Conservation (phyloP, 1,140 invertebrate genomes). For the Drosophila azteca region DNA sequence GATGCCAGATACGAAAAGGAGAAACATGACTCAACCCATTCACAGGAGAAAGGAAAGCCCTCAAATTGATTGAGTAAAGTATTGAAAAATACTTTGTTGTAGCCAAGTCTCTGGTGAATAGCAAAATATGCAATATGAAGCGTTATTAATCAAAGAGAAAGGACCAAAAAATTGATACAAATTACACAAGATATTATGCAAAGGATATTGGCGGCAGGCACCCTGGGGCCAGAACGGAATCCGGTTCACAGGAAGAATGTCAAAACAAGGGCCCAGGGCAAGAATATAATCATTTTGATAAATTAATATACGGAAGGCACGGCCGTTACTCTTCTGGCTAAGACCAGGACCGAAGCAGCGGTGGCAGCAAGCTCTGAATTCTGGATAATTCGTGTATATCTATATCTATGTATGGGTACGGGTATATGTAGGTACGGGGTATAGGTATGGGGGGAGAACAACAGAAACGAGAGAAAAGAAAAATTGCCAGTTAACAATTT, state of each 20-base stretch:
- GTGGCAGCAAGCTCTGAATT: neutral
- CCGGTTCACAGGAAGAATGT: constrained; percentile 36
- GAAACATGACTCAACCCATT: too few relatives aligned
- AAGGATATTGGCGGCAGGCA: constrained; percentile 12
- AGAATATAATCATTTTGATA: constrained; percentile 67
- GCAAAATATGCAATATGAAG: neutral
- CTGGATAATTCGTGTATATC: constrained; percentile 5
- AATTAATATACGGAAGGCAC: constrained; percentile 65
- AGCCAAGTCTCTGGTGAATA: neutral
- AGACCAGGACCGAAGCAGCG: too few relatives aligned
- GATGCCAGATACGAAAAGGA: too few relatives aligned
- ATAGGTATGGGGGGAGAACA: neutral
- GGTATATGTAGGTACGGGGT: too few relatives aligned
- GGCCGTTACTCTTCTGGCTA: too few relatives aligned
- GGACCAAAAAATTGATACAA: constrained; percentile 19
- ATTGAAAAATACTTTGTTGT: too few relatives aligned
- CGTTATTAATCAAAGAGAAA: neutral
- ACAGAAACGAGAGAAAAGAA: constrained; percentile 21
- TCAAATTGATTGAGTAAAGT: too few relatives aligned
- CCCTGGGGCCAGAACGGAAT: constrained; percentile 8
- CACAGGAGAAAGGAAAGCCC: too few relatives aligned
- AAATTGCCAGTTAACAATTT: constrained; percentile 80
- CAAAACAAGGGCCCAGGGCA: constrained; percentile 27
- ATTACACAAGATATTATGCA: constrained; percentile 39
- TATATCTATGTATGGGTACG: too few relatives aligned